phyloP scores from a whole-genome alignment of 2,113 vertebrate species.

The Hemichromis elongatus region DNA sequence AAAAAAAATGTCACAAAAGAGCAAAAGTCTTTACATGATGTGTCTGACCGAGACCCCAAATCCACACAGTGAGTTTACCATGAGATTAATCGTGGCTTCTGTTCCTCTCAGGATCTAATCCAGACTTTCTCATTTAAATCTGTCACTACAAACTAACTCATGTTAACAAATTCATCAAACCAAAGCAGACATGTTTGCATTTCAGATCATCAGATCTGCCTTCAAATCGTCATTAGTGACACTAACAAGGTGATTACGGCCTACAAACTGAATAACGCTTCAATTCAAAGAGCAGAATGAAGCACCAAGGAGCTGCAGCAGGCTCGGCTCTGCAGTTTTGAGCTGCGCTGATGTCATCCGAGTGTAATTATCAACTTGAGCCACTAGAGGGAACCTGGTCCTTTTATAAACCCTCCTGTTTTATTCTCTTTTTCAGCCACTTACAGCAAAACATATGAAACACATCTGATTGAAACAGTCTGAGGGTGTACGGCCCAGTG shows the following conservation, averaged over 20 bases:
- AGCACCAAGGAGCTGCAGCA: background rate
- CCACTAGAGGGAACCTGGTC: slow-evolving; percentile 30
- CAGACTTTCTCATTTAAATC: no score
- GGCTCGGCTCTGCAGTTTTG: background rate
- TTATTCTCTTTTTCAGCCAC: background rate
- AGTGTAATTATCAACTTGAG: background rate
- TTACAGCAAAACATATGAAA: background rate
- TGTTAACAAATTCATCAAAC: background rate
- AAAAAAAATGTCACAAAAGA: background rate
- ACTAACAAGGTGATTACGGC: background rate
- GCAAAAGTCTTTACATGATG: background rate
- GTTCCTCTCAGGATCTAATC: background rate
- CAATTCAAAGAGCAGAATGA: background rate
- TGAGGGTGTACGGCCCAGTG: background rate
- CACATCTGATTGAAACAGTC: rapidly evolving
- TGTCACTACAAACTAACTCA: background rate
- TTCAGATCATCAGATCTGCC: background rate
- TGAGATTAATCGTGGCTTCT: rapidly evolving
- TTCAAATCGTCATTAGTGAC: rapidly evolving
- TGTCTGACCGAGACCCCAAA: background rate
- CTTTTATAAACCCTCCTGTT: background rate
- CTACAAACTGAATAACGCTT: background rate
- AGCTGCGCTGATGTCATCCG: background rate
- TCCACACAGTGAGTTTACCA: background rate
- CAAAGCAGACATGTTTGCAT: background rate